Evolutionary conservation across 2,888 invertebrate genomes (phyloP), one percentile per base, ranked within the genome.

Genomic region (Subacronicta megacephala): DNA sequence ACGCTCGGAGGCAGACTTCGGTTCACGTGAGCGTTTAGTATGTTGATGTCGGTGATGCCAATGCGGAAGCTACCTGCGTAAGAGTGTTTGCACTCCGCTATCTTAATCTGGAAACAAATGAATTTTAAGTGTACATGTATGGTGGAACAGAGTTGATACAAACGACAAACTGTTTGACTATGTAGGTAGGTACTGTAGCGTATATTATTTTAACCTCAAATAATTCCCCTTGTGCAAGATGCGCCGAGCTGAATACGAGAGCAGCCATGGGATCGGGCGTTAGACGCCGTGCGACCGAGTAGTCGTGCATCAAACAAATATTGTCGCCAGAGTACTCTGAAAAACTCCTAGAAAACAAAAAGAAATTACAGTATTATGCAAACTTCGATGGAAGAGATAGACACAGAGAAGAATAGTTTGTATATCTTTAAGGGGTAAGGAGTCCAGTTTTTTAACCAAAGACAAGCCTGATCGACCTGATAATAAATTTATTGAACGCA

Each of bases 61-160:
- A 98, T 95, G 59, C 96, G 96, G 42, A 98, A 91, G 31, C 96
- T 96, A 7, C 98, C 98, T 54, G 96, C 95, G 90, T 95, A 96
- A 50, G 96, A 95, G 4, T 93, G 89, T 41, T 95, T 95, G 57
- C 96, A 93, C 72, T 96, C 95, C 59, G 95, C 88, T 50, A 97
- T 95, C 54, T 96, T 95, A 29, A 94, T 84, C 94, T 94, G 81
- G 16, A 44, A 62, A 56, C 54, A 3, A 12, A 44, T 31, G 13
- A 9, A 12, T 37, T 29, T 58, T 43, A 44, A 0, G 2, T 10
- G 10, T 3, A 26, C 20, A 47, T 13, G n/a, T n/a, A 26, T 5
- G 23, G 3, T 6, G 16, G 5, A 17, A 37, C 31, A 23, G 7
- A n/a, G n/a, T n/a, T n/a, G n/a, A n/a, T n/a, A n/a, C n/a, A n/a